Evolutionary conservation across 2,113 vertebrate genomes (phyloP).

Genomic region (Pelusios castaneus): DNA sequence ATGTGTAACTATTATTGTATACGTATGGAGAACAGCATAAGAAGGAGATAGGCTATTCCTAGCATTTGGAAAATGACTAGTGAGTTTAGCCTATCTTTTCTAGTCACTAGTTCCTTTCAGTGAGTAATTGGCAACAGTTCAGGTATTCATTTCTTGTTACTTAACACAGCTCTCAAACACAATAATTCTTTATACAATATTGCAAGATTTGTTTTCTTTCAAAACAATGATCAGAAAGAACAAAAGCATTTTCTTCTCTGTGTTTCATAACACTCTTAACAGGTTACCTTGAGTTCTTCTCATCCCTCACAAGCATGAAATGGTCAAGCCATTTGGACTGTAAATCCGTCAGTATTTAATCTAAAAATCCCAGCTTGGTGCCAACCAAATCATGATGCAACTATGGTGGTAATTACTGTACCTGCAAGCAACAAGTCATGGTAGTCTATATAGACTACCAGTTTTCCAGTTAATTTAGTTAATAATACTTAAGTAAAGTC

Average conservation of each 20-base stretch:
- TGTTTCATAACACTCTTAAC: background rate
- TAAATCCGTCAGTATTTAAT: background rate
- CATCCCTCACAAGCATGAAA: background rate
- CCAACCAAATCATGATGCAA: background rate
- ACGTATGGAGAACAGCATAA: background rate
- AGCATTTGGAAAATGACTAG: background rate
- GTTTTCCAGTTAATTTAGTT: background rate
- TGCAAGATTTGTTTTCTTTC: conserved; percentile 21
- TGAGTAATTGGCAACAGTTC: background rate
- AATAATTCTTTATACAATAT: background rate
- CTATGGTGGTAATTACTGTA: background rate
- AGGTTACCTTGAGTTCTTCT: background rate
- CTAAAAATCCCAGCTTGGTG: background rate
- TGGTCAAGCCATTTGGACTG: background rate
- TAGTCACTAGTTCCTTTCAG: conserved; percentile 6
- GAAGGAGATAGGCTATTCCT: background rate
- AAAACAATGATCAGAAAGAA: background rate
- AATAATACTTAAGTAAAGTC: background rate
- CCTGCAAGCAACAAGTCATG: background rate
- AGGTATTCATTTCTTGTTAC: background rate
- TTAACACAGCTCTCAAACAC: background rate
- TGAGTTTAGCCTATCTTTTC: background rate
- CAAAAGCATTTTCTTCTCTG: background rate
- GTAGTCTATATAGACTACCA: background rate
- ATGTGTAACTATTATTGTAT: fast-evolving